Percentiles rank a stretch among this genome's conserved stretches.
Evolutionary conservation across 2,888 invertebrate genomes (phyloP).

Genomic region (Kuschelorhynchus macadamiae): DNA sequence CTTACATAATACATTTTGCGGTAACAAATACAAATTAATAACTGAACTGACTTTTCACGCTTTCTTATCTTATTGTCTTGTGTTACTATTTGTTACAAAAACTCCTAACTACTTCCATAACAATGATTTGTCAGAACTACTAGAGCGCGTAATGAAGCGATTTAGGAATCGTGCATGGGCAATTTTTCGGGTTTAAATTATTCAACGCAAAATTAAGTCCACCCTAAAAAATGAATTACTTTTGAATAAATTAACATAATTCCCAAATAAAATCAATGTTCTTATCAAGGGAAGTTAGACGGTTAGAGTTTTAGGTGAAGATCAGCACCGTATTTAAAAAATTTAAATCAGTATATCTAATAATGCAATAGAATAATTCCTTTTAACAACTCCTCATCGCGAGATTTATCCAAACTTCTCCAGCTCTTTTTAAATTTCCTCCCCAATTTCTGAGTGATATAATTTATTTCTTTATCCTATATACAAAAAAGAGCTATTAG

Average conservation of each 20-base stretch:
- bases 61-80: no score
- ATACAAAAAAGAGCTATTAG: no score
- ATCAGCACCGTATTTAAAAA: constrained; percentile 1
- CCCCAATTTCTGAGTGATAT: no score
- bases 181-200: constrained; percentile 18
- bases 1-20: no score
- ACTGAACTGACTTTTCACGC: no score
- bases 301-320: constrained; percentile 11
- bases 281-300: constrained; percentile 16
- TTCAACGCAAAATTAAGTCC: constrained; percentile 16
- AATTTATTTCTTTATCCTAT: no score
- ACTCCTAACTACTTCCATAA: constrained; percentile 27
- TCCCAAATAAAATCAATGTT: constrained; percentile 22
- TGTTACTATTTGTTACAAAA: constrained; percentile 19
- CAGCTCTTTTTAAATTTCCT: no score
- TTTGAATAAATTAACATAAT: constrained; percentile 37
- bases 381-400: no score
- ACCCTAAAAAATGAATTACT: constrained; percentile 25
- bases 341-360: no score
- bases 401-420: no score
- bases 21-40: no score
- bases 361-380: no score
- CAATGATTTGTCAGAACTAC: constrained; percentile 32
- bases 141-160: constrained; percentile 35
- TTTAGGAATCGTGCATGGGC: constrained; percentile 38